Conservation (phyloP, 2,113 vertebrate species). For the Potamarius usumacintae region DNA sequence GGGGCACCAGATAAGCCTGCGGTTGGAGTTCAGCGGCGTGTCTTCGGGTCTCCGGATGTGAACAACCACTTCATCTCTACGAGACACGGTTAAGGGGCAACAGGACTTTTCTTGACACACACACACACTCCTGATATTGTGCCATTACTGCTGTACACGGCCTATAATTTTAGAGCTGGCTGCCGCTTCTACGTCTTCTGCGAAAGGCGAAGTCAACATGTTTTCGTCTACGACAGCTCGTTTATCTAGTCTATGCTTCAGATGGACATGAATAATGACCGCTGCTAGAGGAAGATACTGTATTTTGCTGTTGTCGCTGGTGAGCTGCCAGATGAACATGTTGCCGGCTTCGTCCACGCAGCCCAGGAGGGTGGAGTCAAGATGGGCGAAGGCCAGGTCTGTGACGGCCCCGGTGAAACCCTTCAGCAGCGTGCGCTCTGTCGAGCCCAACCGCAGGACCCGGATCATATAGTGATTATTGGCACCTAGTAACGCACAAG, state of each 20-base stretch:
- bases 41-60: slow-evolving; percentile 84
- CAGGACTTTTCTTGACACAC: not conserved
- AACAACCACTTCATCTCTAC: slow-evolving; percentile 90
- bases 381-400: slow-evolving; percentile 94
- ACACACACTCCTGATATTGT: not conserved
- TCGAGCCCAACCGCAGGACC: slow-evolving; percentile 84
- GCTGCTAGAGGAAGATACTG: slow-evolving; percentile 80
- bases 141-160: too few species aligned
- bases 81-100: slow-evolving; percentile 69
- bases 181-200: not conserved
- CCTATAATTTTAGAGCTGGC: not conserved
- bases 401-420: slow-evolving; percentile 91
- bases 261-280: not conserved
- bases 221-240: not conserved
- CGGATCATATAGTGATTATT: slow-evolving; percentile 93
- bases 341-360: slow-evolving; percentile 95
- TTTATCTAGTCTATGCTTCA: not conserved
- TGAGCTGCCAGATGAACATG: slow-evolving; percentile 93
- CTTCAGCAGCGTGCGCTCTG: slow-evolving; percentile 88
- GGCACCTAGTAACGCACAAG: slow-evolving; percentile 73
- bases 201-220: not conserved
- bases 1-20: slow-evolving; percentile 96
- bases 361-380: slow-evolving; percentile 91
- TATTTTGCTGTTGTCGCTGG: slow-evolving; percentile 86
- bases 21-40: slow-evolving; percentile 82